A percentile compares a stretch with the other conserved stretches of the same genome.
Evolutionary conservation across 2,888 invertebrate genomes (phyloP).

Genomic region (Panorpa germanica): DNA sequence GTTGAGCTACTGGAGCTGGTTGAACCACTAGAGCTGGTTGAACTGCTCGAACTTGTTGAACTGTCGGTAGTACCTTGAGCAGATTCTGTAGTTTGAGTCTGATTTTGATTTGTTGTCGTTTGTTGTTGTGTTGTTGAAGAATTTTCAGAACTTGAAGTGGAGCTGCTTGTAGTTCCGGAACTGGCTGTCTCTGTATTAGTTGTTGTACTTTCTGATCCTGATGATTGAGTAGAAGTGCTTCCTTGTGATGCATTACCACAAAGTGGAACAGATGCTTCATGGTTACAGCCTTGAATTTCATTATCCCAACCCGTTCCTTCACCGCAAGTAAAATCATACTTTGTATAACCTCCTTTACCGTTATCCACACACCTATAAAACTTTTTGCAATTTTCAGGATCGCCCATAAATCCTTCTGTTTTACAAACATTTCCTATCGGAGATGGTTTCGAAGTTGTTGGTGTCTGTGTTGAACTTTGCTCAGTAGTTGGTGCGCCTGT

Average conservation of each 20-base stretch:
- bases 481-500: constrained; percentile 10
- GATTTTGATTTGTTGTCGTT: no score
- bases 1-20: no score
- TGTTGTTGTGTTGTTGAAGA: no score
- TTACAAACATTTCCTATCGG: constrained; percentile 10
- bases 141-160: no score
- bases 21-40: no score
- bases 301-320: constrained; percentile 26
- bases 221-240: no score
- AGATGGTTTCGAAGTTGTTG: constrained; percentile 9
- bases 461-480: neutral
- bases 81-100: no score
- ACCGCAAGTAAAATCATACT: constrained; percentile 22
- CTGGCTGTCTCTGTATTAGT: constrained; percentile 15
- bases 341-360: constrained; percentile 17
- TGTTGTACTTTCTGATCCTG: constrained; percentile 12
- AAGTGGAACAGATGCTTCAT: constrained; percentile 26
- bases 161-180: constrained; percentile 10
- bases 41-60: constrained; percentile 12
- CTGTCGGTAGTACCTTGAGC: no score
- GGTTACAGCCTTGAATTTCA: constrained; percentile 24
- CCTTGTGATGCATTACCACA: constrained; percentile 14
- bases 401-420: constrained; percentile 25
- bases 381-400: constrained; percentile 24
- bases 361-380: constrained; percentile 24